Percentiles rank a stretch among this genome's conserved stretches.
Evolutionary conservation across 2,113 vertebrate species (phyloP).

Genomic region (Saguinus midas): DNA sequence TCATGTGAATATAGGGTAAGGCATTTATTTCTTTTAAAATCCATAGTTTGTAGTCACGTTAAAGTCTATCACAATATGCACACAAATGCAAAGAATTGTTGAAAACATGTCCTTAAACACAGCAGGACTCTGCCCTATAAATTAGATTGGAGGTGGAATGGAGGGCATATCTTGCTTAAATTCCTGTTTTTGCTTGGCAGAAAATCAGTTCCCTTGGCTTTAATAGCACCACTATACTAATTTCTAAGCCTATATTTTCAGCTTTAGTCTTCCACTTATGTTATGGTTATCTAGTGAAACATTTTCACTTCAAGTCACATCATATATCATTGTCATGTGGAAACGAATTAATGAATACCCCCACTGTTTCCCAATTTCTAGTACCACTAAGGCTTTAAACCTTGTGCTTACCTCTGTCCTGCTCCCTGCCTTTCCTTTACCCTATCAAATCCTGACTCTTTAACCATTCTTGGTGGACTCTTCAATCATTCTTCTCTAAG

Average conservation of each 20-base stretch:
- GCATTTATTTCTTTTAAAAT: constrained; percentile 29
- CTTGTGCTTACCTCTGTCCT: not conserved
- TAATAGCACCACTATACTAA: not conserved
- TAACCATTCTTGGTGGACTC: not conserved
- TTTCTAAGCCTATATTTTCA: constrained; percentile 10
- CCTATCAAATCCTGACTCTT: not conserved
- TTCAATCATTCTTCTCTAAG: not conserved
- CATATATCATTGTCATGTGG: not conserved
- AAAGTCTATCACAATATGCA: not conserved
- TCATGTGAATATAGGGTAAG: not conserved
- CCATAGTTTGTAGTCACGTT: not conserved
- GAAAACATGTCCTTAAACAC: not conserved
- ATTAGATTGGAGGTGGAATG: not conserved
- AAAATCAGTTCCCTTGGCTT: not conserved
- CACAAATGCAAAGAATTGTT: not conserved
- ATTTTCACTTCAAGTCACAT: not conserved
- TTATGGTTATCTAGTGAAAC: not conserved
- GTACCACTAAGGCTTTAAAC: not conserved
- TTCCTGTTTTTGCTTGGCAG: not conserved
- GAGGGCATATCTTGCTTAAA: not conserved
- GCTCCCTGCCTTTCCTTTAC: not conserved
- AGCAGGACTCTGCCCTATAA: not conserved
- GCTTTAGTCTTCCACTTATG: not conserved
- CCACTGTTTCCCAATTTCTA: not conserved
- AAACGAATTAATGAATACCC: not conserved